These are phyloP conservation scores for Cyprinodon diabolis DNA, from an alignment of 2,797 vertebrate genomes.

Conservation along the genomic window DNA sequence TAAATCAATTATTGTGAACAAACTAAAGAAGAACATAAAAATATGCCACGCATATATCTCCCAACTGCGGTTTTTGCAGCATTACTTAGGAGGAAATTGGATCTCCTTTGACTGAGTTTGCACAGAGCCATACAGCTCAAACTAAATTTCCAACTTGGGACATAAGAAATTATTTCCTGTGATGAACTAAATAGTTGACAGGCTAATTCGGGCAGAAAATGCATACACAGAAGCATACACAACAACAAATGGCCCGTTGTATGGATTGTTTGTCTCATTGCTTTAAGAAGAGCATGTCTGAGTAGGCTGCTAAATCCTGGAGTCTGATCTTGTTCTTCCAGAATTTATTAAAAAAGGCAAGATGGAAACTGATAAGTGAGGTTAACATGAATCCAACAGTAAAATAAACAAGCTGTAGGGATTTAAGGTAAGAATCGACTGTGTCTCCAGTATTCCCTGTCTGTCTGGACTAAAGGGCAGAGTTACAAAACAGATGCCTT, in stretches of 20 bases:
- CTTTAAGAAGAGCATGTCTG: not conserved
- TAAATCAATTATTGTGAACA: not conserved
- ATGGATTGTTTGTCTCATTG: not conserved
- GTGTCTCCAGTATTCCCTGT: not conserved
- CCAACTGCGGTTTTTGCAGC: not conserved
- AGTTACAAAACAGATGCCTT: not conserved
- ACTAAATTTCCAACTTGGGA: no score
- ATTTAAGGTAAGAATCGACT: not conserved
- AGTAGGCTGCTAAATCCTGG: not conserved
- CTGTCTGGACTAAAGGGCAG: not conserved
- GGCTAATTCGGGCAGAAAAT: not conserved
- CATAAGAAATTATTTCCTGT: no score
- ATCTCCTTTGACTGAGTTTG: not conserved
- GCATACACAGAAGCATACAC: not conserved
- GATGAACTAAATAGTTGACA: not conserved
- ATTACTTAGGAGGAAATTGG: not conserved
- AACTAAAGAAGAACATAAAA: not conserved
- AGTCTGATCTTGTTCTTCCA: not conserved
- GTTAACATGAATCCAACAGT: not conserved
- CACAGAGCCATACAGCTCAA: not conserved
- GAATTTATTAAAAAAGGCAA: not conserved
- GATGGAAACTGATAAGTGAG: not conserved
- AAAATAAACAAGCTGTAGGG: not conserved
- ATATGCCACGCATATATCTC: not conserved
- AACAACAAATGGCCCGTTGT: no score